phyloP scores from a whole-genome alignment of 2,113 vertebrate species.

The Barbus barbus region DNA sequence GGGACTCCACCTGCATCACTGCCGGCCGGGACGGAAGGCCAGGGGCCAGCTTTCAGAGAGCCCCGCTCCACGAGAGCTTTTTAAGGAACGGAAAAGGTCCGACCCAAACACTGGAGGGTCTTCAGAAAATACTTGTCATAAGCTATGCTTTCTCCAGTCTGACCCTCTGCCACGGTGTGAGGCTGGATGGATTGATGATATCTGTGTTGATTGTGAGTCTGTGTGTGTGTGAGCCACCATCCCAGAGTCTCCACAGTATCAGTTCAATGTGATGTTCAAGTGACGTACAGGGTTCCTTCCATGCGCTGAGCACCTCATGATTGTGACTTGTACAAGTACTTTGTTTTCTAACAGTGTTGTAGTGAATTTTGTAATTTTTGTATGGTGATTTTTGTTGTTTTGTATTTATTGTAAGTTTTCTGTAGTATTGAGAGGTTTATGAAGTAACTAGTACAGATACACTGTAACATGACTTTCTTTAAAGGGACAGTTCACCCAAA shows the following conservation, averaged over 20 bases:
- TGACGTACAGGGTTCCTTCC: slow-evolving; percentile 37
- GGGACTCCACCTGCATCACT: background rate
- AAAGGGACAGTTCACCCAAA: background rate
- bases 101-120: background rate
- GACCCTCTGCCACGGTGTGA: background rate
- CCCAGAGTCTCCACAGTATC: slow-evolving; percentile 3
- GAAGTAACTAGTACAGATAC: background rate
- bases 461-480: background rate
- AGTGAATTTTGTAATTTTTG: slow-evolving; percentile 62
- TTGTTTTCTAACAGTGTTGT: slow-evolving; percentile 23
- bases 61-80: background rate
- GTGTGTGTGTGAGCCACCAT: background rate
- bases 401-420: slow-evolving; percentile 63
- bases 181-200: slow-evolving; percentile 2
- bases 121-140: slow-evolving; percentile 37
- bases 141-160: slow-evolving; percentile 6
- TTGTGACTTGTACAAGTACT: slow-evolving; percentile 40
- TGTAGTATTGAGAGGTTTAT: background rate
- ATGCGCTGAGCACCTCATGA: slow-evolving; percentile 41
- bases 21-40: background rate
- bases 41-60: background rate
- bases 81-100: background rate
- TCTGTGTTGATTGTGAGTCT: background rate
- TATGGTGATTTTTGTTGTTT: slow-evolving; percentile 52
- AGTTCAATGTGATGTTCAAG: background rate